Base-by-base conservation (phyloP, 1,140 invertebrate genomes). In the Eubasilissa regina region DNA sequence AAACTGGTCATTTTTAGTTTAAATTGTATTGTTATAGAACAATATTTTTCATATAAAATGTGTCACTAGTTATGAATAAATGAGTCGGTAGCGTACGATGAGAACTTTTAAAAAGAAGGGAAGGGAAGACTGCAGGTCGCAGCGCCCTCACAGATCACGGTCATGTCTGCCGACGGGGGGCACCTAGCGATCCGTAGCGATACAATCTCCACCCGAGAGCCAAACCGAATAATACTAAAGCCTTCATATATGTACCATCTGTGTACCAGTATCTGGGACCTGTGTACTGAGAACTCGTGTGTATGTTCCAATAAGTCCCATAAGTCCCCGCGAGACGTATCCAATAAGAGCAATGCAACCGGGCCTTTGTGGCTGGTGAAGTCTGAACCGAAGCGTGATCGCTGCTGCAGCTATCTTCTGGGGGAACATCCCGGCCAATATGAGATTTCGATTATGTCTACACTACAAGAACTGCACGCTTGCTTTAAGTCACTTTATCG, bases 161-260 rank as follows among this genome's bases (percentile, higher is more conserved):
- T 43, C 79, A 80, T 82, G 81, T 82, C 75, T 66, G 78, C 17
- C 81, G 19, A 60, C 70, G 73, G 81, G 81, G 81, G 64, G 78
- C 78, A 48, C 75, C 75, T 62, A 66, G 66, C 70, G 68, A 73
- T 73, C 51, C 21, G 21, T 47, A 47, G 66, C 78, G 81, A 82
- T 82, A 82, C 74, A 25, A 82, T 82, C 80, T 72, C 64, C 60
- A 58, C 64, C 45, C 73, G 60, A 58, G 43, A 53, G 66, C 43
- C 75, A 44, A 77, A 74, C 79, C 64, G 64, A 68, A 68, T 68
- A 68, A 68, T 68, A 68, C 64, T 68, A 68, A 68, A 47, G 43
- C 64, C 64, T 62, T 62, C 60, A 62, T 62, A 43, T 58, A 25
- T 80, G 68, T 68, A 25, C 73, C 75, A 73, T 80, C 62, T 35